Conservation (phyloP, 2,888 invertebrate genomes). For the Lysandra coridon region DNA sequence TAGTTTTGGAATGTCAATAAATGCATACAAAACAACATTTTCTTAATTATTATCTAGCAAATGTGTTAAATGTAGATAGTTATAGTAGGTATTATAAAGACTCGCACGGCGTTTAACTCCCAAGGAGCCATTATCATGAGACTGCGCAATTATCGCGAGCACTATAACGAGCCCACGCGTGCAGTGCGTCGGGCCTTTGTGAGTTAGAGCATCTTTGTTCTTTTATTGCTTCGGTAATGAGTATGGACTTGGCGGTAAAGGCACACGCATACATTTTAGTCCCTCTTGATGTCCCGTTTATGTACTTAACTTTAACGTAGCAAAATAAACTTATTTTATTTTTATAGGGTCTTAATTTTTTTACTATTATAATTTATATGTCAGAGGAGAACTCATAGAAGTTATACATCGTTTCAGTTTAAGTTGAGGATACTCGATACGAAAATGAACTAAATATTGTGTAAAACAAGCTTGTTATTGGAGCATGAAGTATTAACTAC, state of each 20-base stretch:
- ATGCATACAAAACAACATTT: neutral
- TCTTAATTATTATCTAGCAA: neutral
- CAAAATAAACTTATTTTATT: neutral
- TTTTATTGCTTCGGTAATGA: conserved; percentile 16
- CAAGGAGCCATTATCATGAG: conserved; percentile 7
- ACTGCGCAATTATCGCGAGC: conserved; percentile 10
- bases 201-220: conserved; percentile 6
- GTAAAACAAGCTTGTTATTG: conserved; percentile 18
- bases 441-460: neutral
- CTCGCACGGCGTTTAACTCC: neutral
- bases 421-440: neutral
- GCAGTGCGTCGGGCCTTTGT: neutral
- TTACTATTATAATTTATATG: too few species aligned
- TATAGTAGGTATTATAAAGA: neutral
- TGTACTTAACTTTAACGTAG: neutral
- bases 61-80: neutral
- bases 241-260: conserved; percentile 16
- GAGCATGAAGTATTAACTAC: conserved; percentile 6
- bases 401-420: neutral
- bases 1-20: too few species aligned
- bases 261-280: neutral
- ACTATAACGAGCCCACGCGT: neutral
- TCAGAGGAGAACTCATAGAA: neutral
- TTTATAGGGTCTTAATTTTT: neutral
- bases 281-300: neutral